These are phyloP conservation scores for Aurelia aurita DNA, from an alignment of 30 jellyfish, hydroid and myxozoan species.

Conservation along the genomic window DNA sequence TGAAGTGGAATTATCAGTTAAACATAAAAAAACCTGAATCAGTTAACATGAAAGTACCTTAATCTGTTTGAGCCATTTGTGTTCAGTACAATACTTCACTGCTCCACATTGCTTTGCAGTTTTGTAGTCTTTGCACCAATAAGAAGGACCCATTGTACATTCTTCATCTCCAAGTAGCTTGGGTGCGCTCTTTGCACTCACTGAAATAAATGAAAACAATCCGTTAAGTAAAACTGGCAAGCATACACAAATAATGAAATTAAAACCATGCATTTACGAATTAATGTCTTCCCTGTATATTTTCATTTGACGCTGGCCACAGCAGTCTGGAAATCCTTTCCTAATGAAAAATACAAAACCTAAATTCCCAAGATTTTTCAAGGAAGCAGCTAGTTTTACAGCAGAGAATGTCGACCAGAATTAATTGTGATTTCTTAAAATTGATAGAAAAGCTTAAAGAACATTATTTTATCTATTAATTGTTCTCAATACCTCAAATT, in stretches of 20 bases:
- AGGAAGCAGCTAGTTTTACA: neutral
- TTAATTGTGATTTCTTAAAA: too few species aligned
- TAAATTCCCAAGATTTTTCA: neutral
- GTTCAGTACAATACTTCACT: conserved; percentile 46
- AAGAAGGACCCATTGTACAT: conserved; percentile 68
- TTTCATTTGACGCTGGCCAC: too few species aligned
- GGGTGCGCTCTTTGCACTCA: conserved; percentile 54
- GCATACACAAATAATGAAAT: too few species aligned
- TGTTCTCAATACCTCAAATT: too few species aligned
- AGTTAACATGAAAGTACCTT: conserved; percentile 17
- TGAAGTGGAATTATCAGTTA: too few species aligned
- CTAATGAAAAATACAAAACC: neutral
- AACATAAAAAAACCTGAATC: neutral
- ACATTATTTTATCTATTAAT: too few species aligned
- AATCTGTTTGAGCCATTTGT: conserved; percentile 32
- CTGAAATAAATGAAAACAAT: neutral
- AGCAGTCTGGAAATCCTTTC: too few species aligned
- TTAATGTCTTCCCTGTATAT: too few species aligned
- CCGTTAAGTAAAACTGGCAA: neutral
- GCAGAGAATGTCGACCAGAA: too few species aligned
- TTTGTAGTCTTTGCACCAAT: conserved; percentile 58
- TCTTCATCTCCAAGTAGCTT: conserved; percentile 49
- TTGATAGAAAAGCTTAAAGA: too few species aligned
- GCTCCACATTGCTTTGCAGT: conserved; percentile 63
- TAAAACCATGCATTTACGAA: too few species aligned